Conservation (phyloP, 2,113 vertebrate species). For the Dolichallabes microphthalmus region DNA sequence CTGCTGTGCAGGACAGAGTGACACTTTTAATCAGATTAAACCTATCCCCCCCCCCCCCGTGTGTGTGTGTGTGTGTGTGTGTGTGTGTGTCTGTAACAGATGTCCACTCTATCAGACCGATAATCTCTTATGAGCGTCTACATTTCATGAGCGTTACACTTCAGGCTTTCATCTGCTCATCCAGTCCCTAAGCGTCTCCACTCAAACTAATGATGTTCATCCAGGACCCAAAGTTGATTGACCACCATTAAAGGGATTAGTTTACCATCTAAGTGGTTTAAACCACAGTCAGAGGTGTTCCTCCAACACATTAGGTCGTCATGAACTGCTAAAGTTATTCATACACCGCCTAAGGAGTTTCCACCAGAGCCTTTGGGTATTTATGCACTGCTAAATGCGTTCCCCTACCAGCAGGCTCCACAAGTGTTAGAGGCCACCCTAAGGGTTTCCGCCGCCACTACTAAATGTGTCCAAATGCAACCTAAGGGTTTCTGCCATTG, state of each 20-base stretch:
- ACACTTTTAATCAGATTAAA: constrained; percentile 44
- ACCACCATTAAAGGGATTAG: not conserved
- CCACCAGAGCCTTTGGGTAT: not conserved
- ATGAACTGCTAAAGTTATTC: not conserved
- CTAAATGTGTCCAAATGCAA: not conserved
- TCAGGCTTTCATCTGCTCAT: not conserved
- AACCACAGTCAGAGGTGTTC: not conserved
- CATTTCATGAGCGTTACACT: constrained; percentile 7
- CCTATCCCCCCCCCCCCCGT: not conserved
- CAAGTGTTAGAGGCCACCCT: not conserved
- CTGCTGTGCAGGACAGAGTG: constrained; percentile 4
- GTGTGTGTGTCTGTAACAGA: not conserved
- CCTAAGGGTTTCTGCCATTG: too few relatives aligned
- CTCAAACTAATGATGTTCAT: not conserved
- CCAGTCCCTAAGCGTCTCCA: not conserved
- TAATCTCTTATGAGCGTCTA: not conserved
- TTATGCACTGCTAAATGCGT: not conserved
- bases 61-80: not conserved
- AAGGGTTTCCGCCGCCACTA: not conserved
- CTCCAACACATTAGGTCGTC: not conserved
- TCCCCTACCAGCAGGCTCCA: too few relatives aligned
- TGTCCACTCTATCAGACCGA: not conserved
- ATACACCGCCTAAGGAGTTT: not conserved
- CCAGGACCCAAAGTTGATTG: not conserved
- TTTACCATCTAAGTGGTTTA: not conserved